Base-by-base conservation (phyloP, 2,888 invertebrate genomes). In the Parasteatoda lunata region DNA sequence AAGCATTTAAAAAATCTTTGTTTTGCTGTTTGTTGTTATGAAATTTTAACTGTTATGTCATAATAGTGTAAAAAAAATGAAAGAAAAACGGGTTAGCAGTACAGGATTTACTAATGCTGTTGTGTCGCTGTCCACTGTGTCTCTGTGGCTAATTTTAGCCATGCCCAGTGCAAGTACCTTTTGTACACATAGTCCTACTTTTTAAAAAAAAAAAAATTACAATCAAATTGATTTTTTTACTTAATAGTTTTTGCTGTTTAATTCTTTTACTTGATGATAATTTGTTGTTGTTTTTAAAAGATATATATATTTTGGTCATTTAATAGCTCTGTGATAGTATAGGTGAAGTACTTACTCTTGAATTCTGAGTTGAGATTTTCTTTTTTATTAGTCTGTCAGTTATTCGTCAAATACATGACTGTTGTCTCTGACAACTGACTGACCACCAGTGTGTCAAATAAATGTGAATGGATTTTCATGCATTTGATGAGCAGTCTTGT, bases 291-390 rank as follows among this genome's bases (percentile, higher is more conserved):
- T 78, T 88, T 88, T 88, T 88, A 88, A 88, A 88, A 88, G 83
- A 88, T 88, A 88, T 88, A 88, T 88, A 88, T 88, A 88, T 88
- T 88, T 88, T 88, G 88, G 83, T 82, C 88, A 78, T 88, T 82
- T 85, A 76, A 88, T 88, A 88, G 88, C 88, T 81, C 88, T 88
- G 88, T 88, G 88, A 88, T 88, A 88, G 83, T 83, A 75, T 30
- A 88, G 83, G 80, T 88, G 78, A 87, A 83, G 88, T 88, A 88
- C 88, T 88, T 88, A 88, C 79, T 88, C 78, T 88, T 79, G 66
- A 88, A 71, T 88, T 30, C 75, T 82, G 66, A 75, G 77, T 77
- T 87, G 76, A 68, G 81, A 75, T 87, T 87, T 77, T 76, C n/a
- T 13, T 30, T 30, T 30, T 30, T 30, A 77, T 77, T 77, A 83